Evolutionary conservation across 2,797 vertebrate genomes (phyloP), one percentile per base, ranked within the genome.

Genomic region (Adrianichthys oophorus): DNA sequence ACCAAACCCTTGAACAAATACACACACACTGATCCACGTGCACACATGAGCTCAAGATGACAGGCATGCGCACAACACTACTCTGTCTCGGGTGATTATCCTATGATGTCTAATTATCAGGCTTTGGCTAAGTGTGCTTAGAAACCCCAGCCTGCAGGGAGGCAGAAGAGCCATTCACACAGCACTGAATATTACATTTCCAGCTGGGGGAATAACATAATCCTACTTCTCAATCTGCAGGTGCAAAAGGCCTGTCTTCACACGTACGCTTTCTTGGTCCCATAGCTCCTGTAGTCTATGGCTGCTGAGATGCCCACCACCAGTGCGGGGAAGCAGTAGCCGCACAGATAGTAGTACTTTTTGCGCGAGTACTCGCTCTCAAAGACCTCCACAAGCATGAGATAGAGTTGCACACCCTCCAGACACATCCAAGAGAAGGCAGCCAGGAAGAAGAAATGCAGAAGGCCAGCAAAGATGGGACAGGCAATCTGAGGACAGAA

Each of bases 341-440:
- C 95, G 0, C 93, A 96, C 48, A 96, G 89, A 87, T 98, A 98
- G 91, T 96, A 97, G 88, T 95, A 97, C 79, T 95, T 95, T 91
- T 95, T 95, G 40, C 95, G 93, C 32, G 93, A 95, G 63, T 94
- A 95, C 70, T 96, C 96, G 72, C 95, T 95, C 85, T 96, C 96
- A 17, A 98, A 97, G 73, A 96, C 95, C 87, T 98, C 95, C 82
- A 97, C 95, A 86, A 98, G 91, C 92, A 98, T 94, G 86, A 97
- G 92, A 86, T 98, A 98, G 78, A 98, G 94, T 66, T 98, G 96
- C 57, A 98, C 94, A 0, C 95, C 96, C 85, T 98, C 96, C 80
- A 98, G 91, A 82, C 95, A 95, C 87, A 98, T 93, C 96, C 96
- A 98, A 65, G 91, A 96, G 91, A 98, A 98, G n/a, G 95, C 95